Conservation (phyloP, 2,888 invertebrate genomes). For the Bembecia ichneumoniformis region DNA sequence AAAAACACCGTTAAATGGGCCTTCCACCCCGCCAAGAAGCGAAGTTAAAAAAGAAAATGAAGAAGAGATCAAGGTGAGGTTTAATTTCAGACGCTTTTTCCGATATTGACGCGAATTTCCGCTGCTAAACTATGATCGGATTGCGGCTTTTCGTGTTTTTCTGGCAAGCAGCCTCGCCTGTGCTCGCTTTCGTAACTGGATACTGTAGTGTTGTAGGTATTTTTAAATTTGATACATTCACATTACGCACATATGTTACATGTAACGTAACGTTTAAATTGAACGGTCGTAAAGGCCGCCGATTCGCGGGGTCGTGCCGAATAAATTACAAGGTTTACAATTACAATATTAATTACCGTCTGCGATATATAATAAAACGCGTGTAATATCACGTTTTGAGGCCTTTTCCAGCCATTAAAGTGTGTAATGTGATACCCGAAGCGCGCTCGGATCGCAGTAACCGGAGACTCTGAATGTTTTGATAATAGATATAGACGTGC, state of each 20-base stretch:
- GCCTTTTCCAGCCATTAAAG: constrained; percentile 74
- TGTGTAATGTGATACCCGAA: constrained; percentile 70
- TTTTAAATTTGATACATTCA: constrained; percentile 63
- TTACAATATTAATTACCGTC: constrained; percentile 71
- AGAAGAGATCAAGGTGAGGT: constrained; percentile 82
- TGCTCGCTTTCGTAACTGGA: constrained; percentile 52
- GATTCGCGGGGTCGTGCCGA: constrained; percentile 47
- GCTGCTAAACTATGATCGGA: constrained; percentile 48
- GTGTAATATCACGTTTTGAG: constrained; percentile 72
- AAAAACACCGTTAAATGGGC: constrained; percentile 48
- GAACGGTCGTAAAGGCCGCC: constrained; percentile 6
- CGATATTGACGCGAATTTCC: constrained; percentile 48
- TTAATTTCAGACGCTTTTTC: constrained; percentile 25
- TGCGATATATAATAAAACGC: constrained; percentile 69
- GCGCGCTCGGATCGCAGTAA: constrained; percentile 72
- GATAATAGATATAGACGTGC: constrained; percentile 72
- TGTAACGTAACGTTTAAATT: too few relatives aligned
- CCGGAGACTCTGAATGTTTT: constrained; percentile 70
- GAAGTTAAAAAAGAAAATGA: constrained; percentile 79
- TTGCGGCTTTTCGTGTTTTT: constrained; percentile 40
- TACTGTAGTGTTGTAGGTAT: constrained; percentile 48
- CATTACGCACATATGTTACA: constrained; percentile 7
- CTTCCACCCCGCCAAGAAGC: constrained; percentile 47
- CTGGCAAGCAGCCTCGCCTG: constrained; percentile 61
- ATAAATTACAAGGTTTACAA: constrained; percentile 62